Evolutionary conservation across 1,140 invertebrate genomes (phyloP), one percentile per base, ranked within the genome.

Genomic region (Tetramorium parvispinum): DNA sequence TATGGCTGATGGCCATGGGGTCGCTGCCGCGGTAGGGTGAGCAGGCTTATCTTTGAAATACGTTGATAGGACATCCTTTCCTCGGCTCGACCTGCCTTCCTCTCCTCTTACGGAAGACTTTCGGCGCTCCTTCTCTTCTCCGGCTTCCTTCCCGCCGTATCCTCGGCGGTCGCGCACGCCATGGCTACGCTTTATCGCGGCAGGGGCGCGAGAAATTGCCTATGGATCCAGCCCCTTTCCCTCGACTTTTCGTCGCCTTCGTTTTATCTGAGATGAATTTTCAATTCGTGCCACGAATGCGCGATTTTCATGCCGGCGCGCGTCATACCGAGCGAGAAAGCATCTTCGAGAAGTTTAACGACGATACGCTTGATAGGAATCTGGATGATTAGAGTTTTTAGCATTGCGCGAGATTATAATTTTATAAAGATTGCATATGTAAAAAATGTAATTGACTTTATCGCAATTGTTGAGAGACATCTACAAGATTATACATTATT

Each of bases 21-120:
- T 90, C 89, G 79, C 87, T 76, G 88, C 40, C 68, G 79, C 53
- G 86, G 71, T 21, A 91, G 91, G 91, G 87, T 76, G 92, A 89
- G 87, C 88, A 91, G 91, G 93, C 95, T 95, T 95, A 95, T 95
- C 95, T 95, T 94, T 95, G 94, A 95, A 95, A 95, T 95, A 95
- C 95, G 94, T 94, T 94, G 94, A 95, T 94, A 94, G 92, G 91
- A 91, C 91, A 91, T 88, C 92, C 87, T 89, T 85, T 75, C 37
- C 76, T 59, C 70, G 61, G 46, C 27, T 68, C 57, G 27, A 6
- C 59, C 24, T 43, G 32, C 51, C 79, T 37, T 66, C 61, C 79
- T 86, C 66, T 77, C 46, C 68, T 53, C 71, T 61, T 57, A 46
- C 83, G 57, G n/a, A 79, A 82, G 79, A 83, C 40, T 27, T 46